Evolutionary conservation across 2,113 vertebrate genomes (phyloP).

Genomic region (Perca fluviatilis): DNA sequence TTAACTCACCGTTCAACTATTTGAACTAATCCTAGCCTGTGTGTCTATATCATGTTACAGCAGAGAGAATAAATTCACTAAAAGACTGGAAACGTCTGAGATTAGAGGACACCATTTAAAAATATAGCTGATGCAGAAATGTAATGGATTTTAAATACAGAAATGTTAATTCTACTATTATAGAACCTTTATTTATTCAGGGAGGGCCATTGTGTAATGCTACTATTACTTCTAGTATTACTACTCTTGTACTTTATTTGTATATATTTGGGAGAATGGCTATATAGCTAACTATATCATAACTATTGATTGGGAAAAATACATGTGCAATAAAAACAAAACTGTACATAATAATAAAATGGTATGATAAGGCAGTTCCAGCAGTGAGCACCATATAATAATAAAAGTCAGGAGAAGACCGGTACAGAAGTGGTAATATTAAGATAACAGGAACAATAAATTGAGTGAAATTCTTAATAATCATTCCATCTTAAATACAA

Average conservation of each 20-base stretch:
- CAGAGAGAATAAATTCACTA: neutral
- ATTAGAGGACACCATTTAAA: neutral
- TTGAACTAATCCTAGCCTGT: neutral
- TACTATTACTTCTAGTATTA: too few relatives aligned
- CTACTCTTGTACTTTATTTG: too few relatives aligned
- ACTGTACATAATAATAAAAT: neutral
- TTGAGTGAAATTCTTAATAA: too few relatives aligned
- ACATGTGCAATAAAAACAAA: neutral
- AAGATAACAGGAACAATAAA: neutral
- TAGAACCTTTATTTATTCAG: neutral
- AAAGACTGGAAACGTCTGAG: neutral
- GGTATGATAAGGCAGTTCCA: neutral
- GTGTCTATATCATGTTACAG: neutral
- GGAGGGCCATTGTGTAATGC: too few relatives aligned
- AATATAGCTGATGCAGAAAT: neutral
- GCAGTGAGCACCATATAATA: neutral
- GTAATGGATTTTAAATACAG: neutral
- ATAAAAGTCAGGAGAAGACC: constrained; percentile 35
- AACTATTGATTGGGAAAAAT: too few relatives aligned
- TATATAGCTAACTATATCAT: too few relatives aligned
- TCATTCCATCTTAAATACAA: neutral
- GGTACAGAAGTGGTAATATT: constrained; percentile 12
- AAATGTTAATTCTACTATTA: neutral
- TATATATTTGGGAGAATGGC: too few relatives aligned
- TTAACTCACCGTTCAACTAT: neutral